These are phyloP conservation scores for Dryococelus australis DNA, from an alignment of 2,888 invertebrate species.

Conservation along the genomic window DNA sequence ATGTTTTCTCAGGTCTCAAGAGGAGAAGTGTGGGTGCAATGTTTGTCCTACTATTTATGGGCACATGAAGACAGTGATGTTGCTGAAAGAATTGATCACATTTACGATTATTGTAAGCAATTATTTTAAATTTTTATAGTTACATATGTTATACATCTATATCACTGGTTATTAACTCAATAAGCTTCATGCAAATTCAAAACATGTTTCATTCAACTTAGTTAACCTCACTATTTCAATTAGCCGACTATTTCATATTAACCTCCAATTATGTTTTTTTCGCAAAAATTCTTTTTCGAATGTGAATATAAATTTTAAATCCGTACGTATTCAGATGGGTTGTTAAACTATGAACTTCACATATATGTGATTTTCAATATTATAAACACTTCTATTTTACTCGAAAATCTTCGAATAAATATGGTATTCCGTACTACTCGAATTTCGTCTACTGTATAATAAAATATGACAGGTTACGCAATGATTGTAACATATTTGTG, in stretches of 20 bases:
- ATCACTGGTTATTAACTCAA: not conserved
- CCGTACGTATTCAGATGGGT: not conserved
- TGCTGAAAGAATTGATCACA: slow-evolving; percentile 40
- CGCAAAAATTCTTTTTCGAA: not conserved
- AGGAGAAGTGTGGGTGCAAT: slow-evolving; percentile 42
- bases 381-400: not conserved
- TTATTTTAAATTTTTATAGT: not conserved
- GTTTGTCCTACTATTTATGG: slow-evolving; percentile 44
- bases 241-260: not conserved
- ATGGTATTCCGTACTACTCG: not conserved
- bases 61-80: slow-evolving; percentile 45
- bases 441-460: not conserved
- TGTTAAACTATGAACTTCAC: not conserved
- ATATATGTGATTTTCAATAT: not conserved
- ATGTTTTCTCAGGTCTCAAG: slow-evolving; percentile 41
- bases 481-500: too few relatives aligned
- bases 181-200: not conserved
- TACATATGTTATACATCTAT: not conserved
- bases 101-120: not conserved
- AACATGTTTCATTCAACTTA: not conserved
- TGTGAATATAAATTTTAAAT: not conserved
- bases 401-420: not conserved
- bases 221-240: not conserved
- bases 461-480: too few relatives aligned
- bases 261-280: not conserved